Evolutionary conservation across 2,888 invertebrate genomes (phyloP), one percentile per base, ranked within the genome.

Genomic region (Hyposoter didymator): DNA sequence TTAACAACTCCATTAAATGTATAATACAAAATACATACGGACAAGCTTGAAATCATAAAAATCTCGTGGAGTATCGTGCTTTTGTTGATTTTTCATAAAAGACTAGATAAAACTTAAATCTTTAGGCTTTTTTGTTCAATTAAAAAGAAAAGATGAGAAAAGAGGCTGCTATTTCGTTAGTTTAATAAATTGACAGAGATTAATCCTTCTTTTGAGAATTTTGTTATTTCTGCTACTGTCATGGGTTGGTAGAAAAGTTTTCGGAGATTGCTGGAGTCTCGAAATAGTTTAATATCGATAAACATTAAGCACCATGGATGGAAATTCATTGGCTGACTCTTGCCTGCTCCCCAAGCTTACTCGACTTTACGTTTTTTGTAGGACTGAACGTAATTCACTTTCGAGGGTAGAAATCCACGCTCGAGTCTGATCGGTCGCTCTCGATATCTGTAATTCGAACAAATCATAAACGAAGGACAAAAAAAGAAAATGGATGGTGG

Each of bases 351-450:
- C 7, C 39, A 12, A 14, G 59, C 84, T 87, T 64, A 91, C 39
- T 92, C 90, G 67, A 87, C 85, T 82, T 91, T 91, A 69, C 91
- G 91, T 81, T 93, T 93, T 82, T 92, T 92, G 84, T 91, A 89
- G 10, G 90, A 89, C 49, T 89, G 90, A 45, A 90, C 84, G 39
- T 91, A 93, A 82, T 92, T 92, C 86, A 92, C 89, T 86, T 92
- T 93, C 66, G 94, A 94, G 7, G 94, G 93, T 22, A 94, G 89
- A 85, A 94, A 93, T 28, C 94, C 93, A 55, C 92, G 87, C 86
- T 93, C 93, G 79, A 93, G 86, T 84, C 92, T 90, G 78, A 93
- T 91, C 35, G 93, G 94, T 83, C 92, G 91, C 85, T 94, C 93
- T 79, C 89, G 90, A 84, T 94, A 94, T 87, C 94, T 94, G 87